Evolutionary conservation across 1,140 invertebrate species (phyloP).

Genomic region (Pemphigus obesinymphae): DNA sequence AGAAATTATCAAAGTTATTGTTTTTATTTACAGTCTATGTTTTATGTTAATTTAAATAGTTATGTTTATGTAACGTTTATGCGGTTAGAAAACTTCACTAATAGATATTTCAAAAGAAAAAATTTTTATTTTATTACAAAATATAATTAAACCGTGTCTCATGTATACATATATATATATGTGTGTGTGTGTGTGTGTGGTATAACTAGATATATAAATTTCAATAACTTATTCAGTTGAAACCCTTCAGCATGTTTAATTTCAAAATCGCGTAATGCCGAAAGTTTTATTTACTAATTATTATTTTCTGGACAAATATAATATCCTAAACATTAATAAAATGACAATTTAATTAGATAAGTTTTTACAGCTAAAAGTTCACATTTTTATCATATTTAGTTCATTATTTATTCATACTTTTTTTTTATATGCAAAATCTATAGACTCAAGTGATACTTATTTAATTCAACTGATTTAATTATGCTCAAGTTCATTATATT

Average conservation of each 20-base stretch:
- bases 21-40: too few species aligned
- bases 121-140: not conserved
- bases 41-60: too few species aligned
- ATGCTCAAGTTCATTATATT: constrained; percentile 1
- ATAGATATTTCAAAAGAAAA: too few species aligned
- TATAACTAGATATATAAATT: too few species aligned
- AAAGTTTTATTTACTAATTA: not conserved
- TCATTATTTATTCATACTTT: constrained; percentile 7
- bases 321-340: constrained; percentile 3
- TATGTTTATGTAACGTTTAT: too few species aligned
- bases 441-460: not conserved
- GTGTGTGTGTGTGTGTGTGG: too few species aligned
- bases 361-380: constrained; percentile 16
- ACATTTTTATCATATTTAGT: not conserved
- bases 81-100: too few species aligned
- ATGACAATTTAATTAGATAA: constrained; percentile 6
- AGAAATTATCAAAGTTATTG: too few species aligned
- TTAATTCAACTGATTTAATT: constrained; percentile 21
- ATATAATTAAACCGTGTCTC: not conserved
- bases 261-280: not conserved
- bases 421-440: not conserved
- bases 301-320: not conserved
- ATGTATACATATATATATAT: too few species aligned
- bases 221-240: not conserved
- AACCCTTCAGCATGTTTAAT: not conserved